Conservation (phyloP, 2,113 vertebrate genomes). For the Pagrus major region DNA sequence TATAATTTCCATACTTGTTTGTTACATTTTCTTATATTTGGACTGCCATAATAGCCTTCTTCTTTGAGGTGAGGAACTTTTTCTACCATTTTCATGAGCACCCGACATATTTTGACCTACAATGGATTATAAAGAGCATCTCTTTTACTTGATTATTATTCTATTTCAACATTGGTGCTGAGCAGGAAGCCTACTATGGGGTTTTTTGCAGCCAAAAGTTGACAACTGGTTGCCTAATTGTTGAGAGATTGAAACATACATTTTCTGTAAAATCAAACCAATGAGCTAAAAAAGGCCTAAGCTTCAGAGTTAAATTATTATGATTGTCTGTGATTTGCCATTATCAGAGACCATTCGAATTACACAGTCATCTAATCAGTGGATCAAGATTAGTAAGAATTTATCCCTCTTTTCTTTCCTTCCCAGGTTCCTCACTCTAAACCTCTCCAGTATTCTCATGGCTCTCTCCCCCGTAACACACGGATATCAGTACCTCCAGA, state of each 20-base stretch:
- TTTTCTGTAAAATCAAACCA: not conserved
- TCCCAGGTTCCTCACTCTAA: slow-evolving; percentile 63
- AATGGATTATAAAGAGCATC: too few species aligned
- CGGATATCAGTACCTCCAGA: slow-evolving; percentile 82
- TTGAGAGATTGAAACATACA: not conserved
- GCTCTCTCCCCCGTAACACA: slow-evolving; percentile 86
- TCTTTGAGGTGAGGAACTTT: too few species aligned
- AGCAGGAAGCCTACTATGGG: not conserved
- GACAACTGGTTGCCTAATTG: not conserved
- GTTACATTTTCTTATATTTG: too few species aligned
- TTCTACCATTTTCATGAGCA: too few species aligned
- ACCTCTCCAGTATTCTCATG: slow-evolving; percentile 60
- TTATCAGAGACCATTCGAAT: not conserved
- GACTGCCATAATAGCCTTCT: too few species aligned
- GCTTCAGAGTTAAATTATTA: not conserved
- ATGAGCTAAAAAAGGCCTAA: not conserved
- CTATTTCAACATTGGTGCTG: too few species aligned
- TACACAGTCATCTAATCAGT: not conserved
- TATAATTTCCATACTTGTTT: too few species aligned
- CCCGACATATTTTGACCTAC: too few species aligned
- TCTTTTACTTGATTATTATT: too few species aligned
- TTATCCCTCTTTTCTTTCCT: not conserved
- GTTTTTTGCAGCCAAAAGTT: not conserved
- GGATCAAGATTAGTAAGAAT: not conserved
- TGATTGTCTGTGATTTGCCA: not conserved